phyloP scores from a whole-genome alignment of 2,113 vertebrate genomes.

The Centropus bengalensis region DNA sequence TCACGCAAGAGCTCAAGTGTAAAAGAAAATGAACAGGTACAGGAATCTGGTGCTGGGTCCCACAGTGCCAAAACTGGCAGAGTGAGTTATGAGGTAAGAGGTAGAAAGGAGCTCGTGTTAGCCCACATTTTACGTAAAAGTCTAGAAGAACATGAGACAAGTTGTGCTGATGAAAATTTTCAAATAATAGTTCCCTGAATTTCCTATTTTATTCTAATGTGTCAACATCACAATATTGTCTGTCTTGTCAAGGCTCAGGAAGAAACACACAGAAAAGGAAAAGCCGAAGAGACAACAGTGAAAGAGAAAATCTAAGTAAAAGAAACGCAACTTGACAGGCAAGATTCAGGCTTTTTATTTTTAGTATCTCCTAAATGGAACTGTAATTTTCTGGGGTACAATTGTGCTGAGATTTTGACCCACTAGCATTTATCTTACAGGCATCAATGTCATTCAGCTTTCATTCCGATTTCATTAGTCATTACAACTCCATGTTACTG shows the following conservation, averaged over 20 bases:
- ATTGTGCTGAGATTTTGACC: background rate
- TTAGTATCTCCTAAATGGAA: background rate
- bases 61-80: background rate
- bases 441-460: background rate
- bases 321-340: conserved; percentile 45
- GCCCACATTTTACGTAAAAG: background rate
- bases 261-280: background rate
- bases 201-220: background rate
- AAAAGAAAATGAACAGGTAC: background rate
- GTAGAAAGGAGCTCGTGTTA: background rate
- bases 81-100: background rate
- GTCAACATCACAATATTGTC: background rate
- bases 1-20: background rate
- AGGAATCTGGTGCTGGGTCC: background rate
- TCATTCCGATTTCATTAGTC: conserved; percentile 5
- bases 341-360: background rate
- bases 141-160: background rate
- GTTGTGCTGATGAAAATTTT: background rate
- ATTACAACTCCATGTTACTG: background rate
- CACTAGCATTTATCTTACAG: background rate
- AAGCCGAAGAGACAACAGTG: conserved; percentile 1
- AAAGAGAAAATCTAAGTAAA: conserved; percentile 28
- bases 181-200: background rate
- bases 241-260: background rate
- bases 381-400: background rate